phyloP scores from a whole-genome alignment of 2,888 invertebrate species.

The Sclerodermus sp. region DNA sequence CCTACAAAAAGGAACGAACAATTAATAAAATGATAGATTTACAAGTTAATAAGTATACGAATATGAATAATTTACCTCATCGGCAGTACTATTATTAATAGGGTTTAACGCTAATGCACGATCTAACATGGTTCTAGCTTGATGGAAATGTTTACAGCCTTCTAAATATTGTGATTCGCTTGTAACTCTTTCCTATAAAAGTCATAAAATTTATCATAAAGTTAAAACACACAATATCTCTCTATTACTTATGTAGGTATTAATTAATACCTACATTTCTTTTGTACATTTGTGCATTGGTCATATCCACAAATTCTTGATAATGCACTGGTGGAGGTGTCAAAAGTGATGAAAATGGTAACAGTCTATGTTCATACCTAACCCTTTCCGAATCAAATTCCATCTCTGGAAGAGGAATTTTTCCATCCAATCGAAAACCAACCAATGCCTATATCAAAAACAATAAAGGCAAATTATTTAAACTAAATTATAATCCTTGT shows the following conservation, averaged over 20 bases:
- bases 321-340: slow-evolving; percentile 92
- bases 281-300: slow-evolving; percentile 55
- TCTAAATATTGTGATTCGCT: slow-evolving; percentile 67
- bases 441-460: slow-evolving; percentile 81
- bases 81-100: slow-evolving; percentile 56
- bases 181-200: slow-evolving; percentile 41
- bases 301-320: slow-evolving; percentile 84
- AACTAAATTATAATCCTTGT: not conserved
- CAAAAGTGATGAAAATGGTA: slow-evolving; percentile 81
- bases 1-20: slow-evolving; percentile 60
- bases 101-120: slow-evolving; percentile 79
- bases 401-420: slow-evolving; percentile 80
- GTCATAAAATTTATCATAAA: slow-evolving; percentile 9
- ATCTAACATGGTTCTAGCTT: slow-evolving; percentile 84
- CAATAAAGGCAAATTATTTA: slow-evolving; percentile 14
- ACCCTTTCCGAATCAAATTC: slow-evolving; percentile 94
- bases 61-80: slow-evolving; percentile 41
- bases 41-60: not conserved
- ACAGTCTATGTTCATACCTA: slow-evolving; percentile 91
- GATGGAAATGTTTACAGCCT: slow-evolving; percentile 90
- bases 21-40: not conserved
- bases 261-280: slow-evolving; percentile 42
- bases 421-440: slow-evolving; percentile 85
- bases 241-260: not conserved
- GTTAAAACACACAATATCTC: slow-evolving; percentile 7